phyloP scores from a whole-genome alignment of 2,113 vertebrate species.

The Microtus richardsoni region DNA sequence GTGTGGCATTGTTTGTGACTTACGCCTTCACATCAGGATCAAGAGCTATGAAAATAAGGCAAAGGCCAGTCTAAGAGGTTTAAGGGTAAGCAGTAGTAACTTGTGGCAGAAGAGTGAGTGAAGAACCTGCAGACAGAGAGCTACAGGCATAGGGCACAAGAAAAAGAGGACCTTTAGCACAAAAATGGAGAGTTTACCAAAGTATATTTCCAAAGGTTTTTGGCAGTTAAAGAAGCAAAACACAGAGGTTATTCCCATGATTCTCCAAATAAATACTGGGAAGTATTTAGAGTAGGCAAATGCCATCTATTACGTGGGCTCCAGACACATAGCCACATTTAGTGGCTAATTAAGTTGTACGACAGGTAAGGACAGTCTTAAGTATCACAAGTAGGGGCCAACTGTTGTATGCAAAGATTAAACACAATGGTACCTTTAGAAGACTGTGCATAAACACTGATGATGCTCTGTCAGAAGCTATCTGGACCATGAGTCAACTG shows the following conservation, averaged over 20 bases:
- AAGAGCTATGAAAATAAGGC: not conserved
- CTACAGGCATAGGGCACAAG: not conserved
- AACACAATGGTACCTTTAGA: not conserved
- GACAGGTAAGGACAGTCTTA: not conserved
- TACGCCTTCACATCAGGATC: too few species aligned
- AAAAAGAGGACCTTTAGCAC: not conserved
- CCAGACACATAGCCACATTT: not conserved
- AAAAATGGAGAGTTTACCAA: not conserved
- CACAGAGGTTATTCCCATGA: not conserved
- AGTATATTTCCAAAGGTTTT: not conserved
- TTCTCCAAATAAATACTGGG: not conserved
- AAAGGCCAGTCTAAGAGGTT: not conserved
- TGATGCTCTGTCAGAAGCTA: not conserved
- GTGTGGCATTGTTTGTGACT: too few species aligned
- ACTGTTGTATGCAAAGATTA: not conserved
- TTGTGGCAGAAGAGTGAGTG: not conserved
- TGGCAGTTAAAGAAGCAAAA: conserved; percentile 46
- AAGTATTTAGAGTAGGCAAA: not conserved
- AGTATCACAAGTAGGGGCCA: not conserved
- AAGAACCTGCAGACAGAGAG: not conserved
- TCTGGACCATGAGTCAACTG: not conserved
- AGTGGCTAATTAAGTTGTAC: not conserved
- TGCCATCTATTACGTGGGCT: not conserved
- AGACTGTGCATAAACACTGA: not conserved
- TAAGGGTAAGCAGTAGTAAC: too few species aligned